Conservation (phyloP, 1,140 invertebrate genomes). For the Drosophila kohkoa region DNA sequence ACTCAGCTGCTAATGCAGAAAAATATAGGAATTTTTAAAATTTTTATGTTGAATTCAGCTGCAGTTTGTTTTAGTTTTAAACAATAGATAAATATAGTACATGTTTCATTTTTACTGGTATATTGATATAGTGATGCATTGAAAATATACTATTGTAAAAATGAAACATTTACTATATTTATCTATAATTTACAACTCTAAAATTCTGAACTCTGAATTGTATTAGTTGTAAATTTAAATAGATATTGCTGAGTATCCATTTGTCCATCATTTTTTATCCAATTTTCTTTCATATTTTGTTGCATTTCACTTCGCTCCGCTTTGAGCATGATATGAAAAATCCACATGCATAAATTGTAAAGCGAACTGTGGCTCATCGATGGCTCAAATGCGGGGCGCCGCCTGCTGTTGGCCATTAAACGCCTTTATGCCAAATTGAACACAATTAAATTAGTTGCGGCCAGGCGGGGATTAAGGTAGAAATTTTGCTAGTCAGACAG, state of each 20-base stretch:
- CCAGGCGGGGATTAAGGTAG: conserved; percentile 71
- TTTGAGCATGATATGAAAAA: conserved; percentile 31
- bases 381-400: not conserved
- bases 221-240: too few relatives aligned
- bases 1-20: too few relatives aligned
- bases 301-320: conserved; percentile 20
- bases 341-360: conserved; percentile 22
- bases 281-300: not conserved
- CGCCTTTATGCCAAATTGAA: conserved; percentile 81
- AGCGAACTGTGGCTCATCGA: not conserved
- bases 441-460: conserved; percentile 83
- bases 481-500: conserved; percentile 54
- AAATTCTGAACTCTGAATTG: too few relatives aligned
- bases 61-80: too few relatives aligned
- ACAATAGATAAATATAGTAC: too few relatives aligned
- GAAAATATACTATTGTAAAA: too few relatives aligned
- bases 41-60: too few relatives aligned
- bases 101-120: too few relatives aligned
- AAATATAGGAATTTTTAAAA: too few relatives aligned
- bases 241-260: not conserved
- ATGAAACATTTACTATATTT: too few relatives aligned
- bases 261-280: not conserved
- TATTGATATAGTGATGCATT: too few relatives aligned
- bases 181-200: too few relatives aligned
- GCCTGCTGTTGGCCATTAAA: conserved; percentile 50